These are phyloP conservation scores for Sarcophaga carnaria DNA, from an alignment of 2,888 invertebrate species.

Conservation along the genomic window DNA sequence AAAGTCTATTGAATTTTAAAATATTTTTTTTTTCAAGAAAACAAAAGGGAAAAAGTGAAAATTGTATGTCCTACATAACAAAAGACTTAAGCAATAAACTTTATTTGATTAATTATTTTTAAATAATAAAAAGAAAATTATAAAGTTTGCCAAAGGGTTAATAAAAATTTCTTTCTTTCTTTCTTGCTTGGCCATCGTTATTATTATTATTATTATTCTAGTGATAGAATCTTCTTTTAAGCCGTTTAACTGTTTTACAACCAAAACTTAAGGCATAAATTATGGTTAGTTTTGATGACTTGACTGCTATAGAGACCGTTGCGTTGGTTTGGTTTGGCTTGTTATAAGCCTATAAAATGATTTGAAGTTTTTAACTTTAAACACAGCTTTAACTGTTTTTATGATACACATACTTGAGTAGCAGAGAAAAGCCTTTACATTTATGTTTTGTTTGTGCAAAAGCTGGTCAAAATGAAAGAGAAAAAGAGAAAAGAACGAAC, in stretches of 20 bases:
- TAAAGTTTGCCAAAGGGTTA: conserved; percentile 22
- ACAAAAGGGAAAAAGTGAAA: not conserved
- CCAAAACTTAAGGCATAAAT: conserved; percentile 26
- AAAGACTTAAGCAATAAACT: not conserved
- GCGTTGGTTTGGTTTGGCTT: not conserved
- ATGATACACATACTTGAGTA: conserved; percentile 4
- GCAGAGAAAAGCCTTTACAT: not conserved
- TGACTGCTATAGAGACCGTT: not conserved
- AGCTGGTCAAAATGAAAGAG: conserved; percentile 6
- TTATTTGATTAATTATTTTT: not conserved
- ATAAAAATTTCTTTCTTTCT: not conserved
- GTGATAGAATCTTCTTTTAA: conserved; percentile 12
- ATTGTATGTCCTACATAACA: not conserved
- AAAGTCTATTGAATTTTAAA: too few species aligned
- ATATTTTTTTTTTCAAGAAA: too few species aligned
- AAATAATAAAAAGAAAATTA: not conserved
- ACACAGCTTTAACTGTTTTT: conserved; percentile 43
- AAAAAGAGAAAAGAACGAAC: not conserved
- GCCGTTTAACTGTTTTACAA: conserved; percentile 11
- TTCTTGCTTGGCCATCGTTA: too few species aligned
- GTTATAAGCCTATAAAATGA: conserved; percentile 45
- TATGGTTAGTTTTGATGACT: conserved; percentile 1
- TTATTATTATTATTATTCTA: not conserved
- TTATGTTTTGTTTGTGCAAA: not conserved
- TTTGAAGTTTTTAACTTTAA: conserved; percentile 24